phyloP scores from a whole-genome alignment of 2,888 invertebrate genomes.

The Leptinotarsa tumamoca region DNA sequence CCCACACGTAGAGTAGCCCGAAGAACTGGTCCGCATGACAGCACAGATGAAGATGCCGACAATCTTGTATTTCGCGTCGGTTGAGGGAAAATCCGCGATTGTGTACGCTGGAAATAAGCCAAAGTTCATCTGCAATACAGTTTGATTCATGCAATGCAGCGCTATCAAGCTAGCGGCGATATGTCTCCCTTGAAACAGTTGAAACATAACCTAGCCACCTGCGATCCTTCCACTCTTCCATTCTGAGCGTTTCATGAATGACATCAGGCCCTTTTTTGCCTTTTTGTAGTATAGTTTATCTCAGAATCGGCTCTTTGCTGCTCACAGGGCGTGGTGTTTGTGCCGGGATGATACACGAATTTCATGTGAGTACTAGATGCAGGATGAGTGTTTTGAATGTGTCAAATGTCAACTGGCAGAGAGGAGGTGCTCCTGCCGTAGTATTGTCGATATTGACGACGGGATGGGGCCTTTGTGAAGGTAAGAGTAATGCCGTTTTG shows the following conservation, averaged over 20 bases:
- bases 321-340: conserved; percentile 15
- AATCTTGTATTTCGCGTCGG: conserved; percentile 1
- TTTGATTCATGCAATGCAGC: conserved; percentile 29
- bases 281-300: conserved; percentile 35
- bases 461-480: neutral
- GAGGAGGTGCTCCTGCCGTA: conserved; percentile 14
- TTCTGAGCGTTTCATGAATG: neutral
- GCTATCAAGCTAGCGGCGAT: conserved; percentile 14
- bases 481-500: neutral
- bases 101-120: conserved; percentile 42
- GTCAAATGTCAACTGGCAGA: conserved; percentile 16
- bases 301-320: conserved; percentile 18
- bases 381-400: conserved; percentile 15
- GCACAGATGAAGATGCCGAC: neutral
- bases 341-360: conserved; percentile 2
- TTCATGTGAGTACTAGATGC: conserved; percentile 12
- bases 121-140: conserved; percentile 44
- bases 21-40: conserved; percentile 24
- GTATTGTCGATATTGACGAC: conserved; percentile 6
- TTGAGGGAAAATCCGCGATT: conserved; percentile 7
- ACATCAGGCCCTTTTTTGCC: conserved; percentile 30
- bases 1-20: conserved; percentile 28
- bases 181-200: neutral
- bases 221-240: neutral
- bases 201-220: conserved; percentile 12